A percentile compares a stretch with the other conserved stretches of the same genome.
Evolutionary conservation across 2,797 vertebrate species (phyloP).

Genomic region (Poeciliopsis paucimaculata): DNA sequence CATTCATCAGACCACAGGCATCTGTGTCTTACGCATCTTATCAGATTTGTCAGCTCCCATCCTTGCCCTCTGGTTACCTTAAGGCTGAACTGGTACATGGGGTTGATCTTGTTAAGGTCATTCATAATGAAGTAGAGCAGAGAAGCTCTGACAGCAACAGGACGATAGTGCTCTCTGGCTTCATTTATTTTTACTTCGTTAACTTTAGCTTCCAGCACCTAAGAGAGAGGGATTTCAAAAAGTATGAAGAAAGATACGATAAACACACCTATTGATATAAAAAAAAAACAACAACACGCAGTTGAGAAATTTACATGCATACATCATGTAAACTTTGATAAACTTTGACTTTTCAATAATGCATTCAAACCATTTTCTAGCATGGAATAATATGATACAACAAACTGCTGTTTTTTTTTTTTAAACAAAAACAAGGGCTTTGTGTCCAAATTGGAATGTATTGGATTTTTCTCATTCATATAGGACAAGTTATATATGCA

Average conservation of each 20-base stretch:
- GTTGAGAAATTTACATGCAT: neutral
- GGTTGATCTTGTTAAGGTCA: slow-evolving; percentile 88
- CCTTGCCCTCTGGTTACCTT: slow-evolving; percentile 58
- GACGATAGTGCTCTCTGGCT: slow-evolving; percentile 83
- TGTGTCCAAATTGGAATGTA: neutral
- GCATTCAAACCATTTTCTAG: neutral
- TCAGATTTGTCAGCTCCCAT: neutral
- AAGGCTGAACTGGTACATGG: slow-evolving; percentile 86
- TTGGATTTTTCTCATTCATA: neutral
- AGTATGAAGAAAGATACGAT: neutral
- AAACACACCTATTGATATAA: neutral
- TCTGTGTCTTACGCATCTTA: neutral
- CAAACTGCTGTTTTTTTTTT: neutral
- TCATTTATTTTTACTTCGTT: slow-evolving; percentile 87
- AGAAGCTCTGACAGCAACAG: slow-evolving; percentile 83
- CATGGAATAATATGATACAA: neutral
- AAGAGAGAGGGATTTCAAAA: slow-evolving; percentile 9
- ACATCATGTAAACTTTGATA: neutral
- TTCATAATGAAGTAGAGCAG: slow-evolving; percentile 88
- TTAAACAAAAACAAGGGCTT: neutral
- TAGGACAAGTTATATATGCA: neutral
- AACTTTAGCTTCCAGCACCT: slow-evolving; percentile 87
- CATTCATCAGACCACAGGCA: neutral
- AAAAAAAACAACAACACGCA: neutral
- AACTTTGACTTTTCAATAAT: neutral